Conservation (phyloP, 2,113 vertebrate genomes). For the Malaclemys terrapin region DNA sequence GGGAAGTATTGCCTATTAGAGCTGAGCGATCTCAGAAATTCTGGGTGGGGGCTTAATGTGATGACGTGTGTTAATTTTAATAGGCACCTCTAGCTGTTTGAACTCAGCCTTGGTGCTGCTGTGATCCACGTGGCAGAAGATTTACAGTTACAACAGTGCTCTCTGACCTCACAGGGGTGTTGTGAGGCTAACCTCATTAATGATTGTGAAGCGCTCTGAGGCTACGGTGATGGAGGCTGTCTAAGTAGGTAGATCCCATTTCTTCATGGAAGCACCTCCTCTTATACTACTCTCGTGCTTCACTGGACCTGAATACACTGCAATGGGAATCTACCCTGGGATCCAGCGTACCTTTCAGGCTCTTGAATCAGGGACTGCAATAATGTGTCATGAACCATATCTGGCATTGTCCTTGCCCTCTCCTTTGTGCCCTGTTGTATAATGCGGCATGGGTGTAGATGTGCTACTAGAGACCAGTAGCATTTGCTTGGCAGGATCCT, state of each 20-base stretch:
- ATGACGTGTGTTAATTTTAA: neutral
- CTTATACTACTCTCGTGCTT: neutral
- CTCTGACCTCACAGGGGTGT: accelerated
- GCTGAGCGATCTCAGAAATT: neutral
- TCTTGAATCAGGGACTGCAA: neutral
- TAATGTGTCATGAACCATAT: neutral
- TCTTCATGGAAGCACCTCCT: neutral
- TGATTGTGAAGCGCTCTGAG: neutral
- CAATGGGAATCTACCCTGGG: neutral
- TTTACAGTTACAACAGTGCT: accelerated
- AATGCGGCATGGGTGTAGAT: accelerated
- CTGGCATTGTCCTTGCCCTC: neutral
- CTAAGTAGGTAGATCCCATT: neutral
- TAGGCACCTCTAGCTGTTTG: neutral
- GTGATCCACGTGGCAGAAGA: accelerated
- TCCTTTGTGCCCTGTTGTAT: neutral
- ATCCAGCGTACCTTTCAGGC: neutral
- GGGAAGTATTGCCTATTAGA: neutral
- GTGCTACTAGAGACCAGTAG: neutral
- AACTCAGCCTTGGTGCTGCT: neutral
- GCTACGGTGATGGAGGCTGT: neutral
- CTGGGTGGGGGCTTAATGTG: neutral
- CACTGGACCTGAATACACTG: accelerated
- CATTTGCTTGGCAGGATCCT: neutral
- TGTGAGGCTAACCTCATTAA: neutral